phyloP scores from a whole-genome alignment of 2,113 vertebrate genomes.

The Eulemur rufifrons region DNA sequence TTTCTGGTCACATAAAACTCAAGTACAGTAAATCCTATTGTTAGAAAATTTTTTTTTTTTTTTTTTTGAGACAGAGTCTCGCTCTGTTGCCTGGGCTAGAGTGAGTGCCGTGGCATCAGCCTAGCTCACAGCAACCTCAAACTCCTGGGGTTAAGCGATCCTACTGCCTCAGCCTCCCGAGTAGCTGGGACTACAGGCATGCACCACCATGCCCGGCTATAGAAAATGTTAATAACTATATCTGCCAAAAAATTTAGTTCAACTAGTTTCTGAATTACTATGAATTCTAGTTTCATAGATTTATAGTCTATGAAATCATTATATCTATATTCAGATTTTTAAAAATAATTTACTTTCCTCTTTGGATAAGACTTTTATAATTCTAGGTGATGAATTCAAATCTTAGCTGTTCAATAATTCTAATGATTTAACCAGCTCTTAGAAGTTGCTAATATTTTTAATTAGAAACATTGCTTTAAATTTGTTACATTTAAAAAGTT shows the following conservation, averaged over 20 bases:
- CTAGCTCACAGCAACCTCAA: no score
- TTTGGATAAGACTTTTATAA: background rate
- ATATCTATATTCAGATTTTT: background rate
- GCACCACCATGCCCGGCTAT: background rate
- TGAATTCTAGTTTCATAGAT: background rate
- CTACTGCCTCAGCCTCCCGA: no score
- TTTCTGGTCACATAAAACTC: background rate
- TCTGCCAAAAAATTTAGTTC: background rate
- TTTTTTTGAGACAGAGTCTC: no score
- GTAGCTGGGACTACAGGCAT: no score
- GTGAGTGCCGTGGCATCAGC: no score
- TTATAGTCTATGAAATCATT: background rate
- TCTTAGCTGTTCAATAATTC: background rate
- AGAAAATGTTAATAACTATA: slow-evolving; percentile 3
- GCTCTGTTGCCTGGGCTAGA: no score
- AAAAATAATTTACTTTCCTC: background rate
- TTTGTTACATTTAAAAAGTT: background rate
- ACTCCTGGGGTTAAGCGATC: no score
- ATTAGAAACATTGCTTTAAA: slow-evolving; percentile 28
- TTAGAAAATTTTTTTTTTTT: background rate
- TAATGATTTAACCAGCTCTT: slow-evolving; percentile 2
- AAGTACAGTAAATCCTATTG: background rate
- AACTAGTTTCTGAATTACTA: background rate
- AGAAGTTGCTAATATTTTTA: background rate
- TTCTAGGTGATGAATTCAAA: background rate